Percentiles rank a stretch among this genome's conserved stretches.
Evolutionary conservation across 1,140 invertebrate genomes (phyloP).

Genomic region (Aleiodes sp.): DNA sequence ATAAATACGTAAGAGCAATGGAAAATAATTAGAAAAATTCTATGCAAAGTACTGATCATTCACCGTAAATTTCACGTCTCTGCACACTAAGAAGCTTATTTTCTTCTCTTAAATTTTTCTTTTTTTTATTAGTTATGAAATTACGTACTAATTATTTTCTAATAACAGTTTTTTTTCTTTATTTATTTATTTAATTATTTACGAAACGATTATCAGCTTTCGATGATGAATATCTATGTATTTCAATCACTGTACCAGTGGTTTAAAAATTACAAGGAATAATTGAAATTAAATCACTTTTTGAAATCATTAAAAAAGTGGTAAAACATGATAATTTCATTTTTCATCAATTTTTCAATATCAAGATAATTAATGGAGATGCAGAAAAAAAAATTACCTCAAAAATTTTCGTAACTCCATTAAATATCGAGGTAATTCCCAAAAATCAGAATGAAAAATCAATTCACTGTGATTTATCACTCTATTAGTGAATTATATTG

Average conservation of each 20-base stretch:
- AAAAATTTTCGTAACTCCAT: no score
- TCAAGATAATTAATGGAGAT: no score
- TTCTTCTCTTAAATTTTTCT: background rate
- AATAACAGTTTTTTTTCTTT: slow-evolving; percentile 2
- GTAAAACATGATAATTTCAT: background rate
- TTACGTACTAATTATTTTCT: slow-evolving; percentile 11
- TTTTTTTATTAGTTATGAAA: background rate
- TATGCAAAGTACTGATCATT: background rate
- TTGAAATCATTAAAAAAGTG: no score
- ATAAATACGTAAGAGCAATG: background rate
- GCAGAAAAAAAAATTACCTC: no score
- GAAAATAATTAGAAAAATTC: slow-evolving; percentile 1
- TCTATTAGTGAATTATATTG: no score
- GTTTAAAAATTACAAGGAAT: slow-evolving; percentile 3
- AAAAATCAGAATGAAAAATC: no score
- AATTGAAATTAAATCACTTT: background rate
- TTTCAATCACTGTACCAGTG: slow-evolving; percentile 4
- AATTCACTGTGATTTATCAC: no score
- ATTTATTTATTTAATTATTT: slow-evolving; percentile 1
- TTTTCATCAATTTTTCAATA: background rate
- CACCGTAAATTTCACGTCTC: background rate
- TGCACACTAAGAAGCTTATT: background rate
- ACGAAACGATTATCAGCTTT: slow-evolving; percentile 29
- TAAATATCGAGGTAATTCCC: no score
- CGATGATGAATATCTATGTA: slow-evolving; percentile 28